Conservation (phyloP, 2,797 vertebrate genomes). For the Helicolenus hilgendorfi region DNA sequence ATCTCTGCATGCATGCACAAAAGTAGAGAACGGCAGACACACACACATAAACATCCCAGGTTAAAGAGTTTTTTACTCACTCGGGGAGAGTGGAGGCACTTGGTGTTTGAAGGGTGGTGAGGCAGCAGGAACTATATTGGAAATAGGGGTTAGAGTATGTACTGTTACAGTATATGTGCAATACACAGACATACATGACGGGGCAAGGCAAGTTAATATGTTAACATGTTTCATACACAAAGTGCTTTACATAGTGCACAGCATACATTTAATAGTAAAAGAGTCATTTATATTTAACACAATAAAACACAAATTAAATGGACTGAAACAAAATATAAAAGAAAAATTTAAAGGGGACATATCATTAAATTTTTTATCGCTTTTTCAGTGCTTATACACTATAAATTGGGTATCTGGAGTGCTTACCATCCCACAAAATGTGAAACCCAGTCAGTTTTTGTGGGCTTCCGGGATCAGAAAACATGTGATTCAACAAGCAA, state of each 20-base stretch:
- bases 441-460: no score
- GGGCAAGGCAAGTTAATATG: not conserved
- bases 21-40: not conserved
- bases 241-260: not conserved
- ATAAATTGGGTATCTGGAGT: not conserved
- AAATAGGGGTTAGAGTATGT: constrained; percentile 11
- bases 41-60: not conserved
- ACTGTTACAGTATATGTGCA: not conserved
- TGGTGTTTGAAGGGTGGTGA: constrained; percentile 38
- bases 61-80: constrained; percentile 57
- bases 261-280: not conserved
- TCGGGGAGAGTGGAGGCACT: constrained; percentile 78
- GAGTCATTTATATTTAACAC: not conserved
- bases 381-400: not conserved
- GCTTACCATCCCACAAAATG: not conserved
- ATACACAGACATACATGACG: not conserved
- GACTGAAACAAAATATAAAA: not conserved
- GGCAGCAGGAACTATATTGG: constrained; percentile 67
- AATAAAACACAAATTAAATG: not conserved
- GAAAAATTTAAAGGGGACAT: no score
- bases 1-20: not conserved
- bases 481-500: no score
- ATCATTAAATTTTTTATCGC: no score
- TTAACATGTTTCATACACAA: not conserved
- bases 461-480: no score